Base-by-base conservation (phyloP, 2,888 invertebrate genomes). In the Catocala fraxini region DNA sequence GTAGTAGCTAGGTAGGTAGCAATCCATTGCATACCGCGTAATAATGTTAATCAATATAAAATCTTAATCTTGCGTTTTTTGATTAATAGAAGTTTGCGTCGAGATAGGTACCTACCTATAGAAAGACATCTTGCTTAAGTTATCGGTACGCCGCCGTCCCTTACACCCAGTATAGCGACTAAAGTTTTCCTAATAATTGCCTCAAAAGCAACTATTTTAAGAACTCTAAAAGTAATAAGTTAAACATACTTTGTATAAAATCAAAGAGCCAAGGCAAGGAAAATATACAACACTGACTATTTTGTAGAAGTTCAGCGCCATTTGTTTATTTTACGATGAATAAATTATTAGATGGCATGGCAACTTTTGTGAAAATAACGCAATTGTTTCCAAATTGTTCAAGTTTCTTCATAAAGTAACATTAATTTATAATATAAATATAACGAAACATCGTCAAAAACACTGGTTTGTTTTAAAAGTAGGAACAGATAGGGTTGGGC, bases 311-410 rank as follows among this genome's bases (percentile, higher is more conserved):
- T 53, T 41, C 25, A 11, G 15, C 42, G 6, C n/a, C 7, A 12
- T 12, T 47, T 45, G 10, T 51, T 65, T 51, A 43, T 60, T 65
- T 52, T 46, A 58, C 57, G 52, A 56, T 45, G 47, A 65, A 68
- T 64, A 55, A 46, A 54, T 63, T 52, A 62, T 58, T 56, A 42
- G 13, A 11, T 43, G 43, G 25, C 13, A 58, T 61, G 42, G 57
- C 25, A 68, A 64, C 34, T 71, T 61, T 25, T 25, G 10, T 11
- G 45, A 42, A 55, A 56, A 57, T 49, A 59, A 57, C 33, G 15
- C 25, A 61, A 70, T 61, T 58, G 67, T 66, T 70, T 25, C 46
- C 42, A 12, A 60, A 66, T 51, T 60, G 59, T 64, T 63, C 6
- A 15, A 12, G 55, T 51, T 71, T 51, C 60, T 71, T 56, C 12